A percentile compares a stretch with the other conserved stretches of the same genome.
phyloP scores from a whole-genome alignment of 2,888 invertebrate species.

The Eupithecia tripunctaria region DNA sequence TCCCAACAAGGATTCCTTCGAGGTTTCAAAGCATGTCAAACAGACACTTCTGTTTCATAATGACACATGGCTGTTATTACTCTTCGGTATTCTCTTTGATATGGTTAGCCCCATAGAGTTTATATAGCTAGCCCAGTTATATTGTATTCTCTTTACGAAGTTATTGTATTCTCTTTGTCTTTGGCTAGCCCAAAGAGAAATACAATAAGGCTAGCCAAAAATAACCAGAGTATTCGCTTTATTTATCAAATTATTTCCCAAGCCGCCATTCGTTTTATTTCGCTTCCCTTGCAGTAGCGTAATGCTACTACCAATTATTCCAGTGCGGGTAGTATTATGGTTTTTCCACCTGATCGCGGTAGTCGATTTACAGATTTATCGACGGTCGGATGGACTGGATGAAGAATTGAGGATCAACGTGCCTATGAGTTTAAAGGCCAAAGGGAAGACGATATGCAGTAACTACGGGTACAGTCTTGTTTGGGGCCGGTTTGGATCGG shows the following conservation, averaged over 20 bases:
- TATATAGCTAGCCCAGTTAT: too few relatives aligned
- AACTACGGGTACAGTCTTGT: conserved; percentile 60
- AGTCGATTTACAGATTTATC: not conserved
- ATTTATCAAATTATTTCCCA: conserved; percentile 1
- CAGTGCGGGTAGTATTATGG: not conserved
- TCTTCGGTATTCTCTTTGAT: too few relatives aligned
- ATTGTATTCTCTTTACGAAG: too few relatives aligned
- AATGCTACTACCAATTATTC: not conserved
- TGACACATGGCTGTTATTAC: too few relatives aligned
- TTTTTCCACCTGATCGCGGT: not conserved
- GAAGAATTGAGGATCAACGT: not conserved
- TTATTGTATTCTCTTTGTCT: too few relatives aligned
- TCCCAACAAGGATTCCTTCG: not conserved
- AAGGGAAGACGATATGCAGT: conserved; percentile 48
- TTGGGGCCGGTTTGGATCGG: conserved; percentile 65
- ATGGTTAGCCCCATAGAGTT: too few relatives aligned
- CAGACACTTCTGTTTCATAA: not conserved
- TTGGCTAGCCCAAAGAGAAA: too few relatives aligned
- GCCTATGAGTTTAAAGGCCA: not conserved
- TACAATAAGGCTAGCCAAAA: not conserved
- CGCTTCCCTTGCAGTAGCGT: not conserved
- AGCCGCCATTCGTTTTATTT: not conserved
- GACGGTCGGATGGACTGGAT: not conserved
- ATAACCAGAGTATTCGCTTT: not conserved
- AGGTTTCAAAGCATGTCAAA: not conserved